Base-by-base conservation (phyloP, 2,113 vertebrate genomes). In the Arenaria interpres region DNA sequence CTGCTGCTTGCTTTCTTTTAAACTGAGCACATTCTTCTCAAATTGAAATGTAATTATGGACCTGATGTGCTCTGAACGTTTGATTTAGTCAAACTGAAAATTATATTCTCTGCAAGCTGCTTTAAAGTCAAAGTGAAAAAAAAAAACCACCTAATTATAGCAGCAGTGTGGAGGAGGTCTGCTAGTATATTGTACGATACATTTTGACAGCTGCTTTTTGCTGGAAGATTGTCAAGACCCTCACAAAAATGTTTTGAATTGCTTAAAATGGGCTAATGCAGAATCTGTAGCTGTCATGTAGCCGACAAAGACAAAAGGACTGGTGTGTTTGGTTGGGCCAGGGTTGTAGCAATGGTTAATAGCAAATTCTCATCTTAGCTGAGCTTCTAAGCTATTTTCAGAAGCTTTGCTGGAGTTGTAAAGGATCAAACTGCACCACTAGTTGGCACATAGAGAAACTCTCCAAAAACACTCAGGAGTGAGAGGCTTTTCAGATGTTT, bases 61-160 rank as follows among this genome's bases (percentile, higher is more conserved):
- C 71, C 74, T 76, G 37, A 64, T 77, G 69, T 93, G 68, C 77
- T 96, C 62, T 46, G 81, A 97, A 96, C 76, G 39, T 96, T 97
- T 97, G 48, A 64, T 97, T 96, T 94, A 96, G 97, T 98, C 98
- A 95, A 98, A 97, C 96, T 95, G 97, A 97, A 95, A 97, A 98
- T 97, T 98, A 97, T 92, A 89, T 97, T 98, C 97, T 98, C 97
- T 97, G 96, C 96, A 98, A 98, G 96, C 97, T 98, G 97, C 98
- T 98, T 98, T 96, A 97, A 98, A 99, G 95, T 97, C 97, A 98
- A 97, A 98, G 98, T 60, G 50, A 57, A 90, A 79, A 51, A 87
- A 66, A 83, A 86, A 79, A n/a, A 48, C 21, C 48, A 90, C 97
- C 97, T 98, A 97, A 98, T 98, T 98, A 98, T 98, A 98, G 98